phyloP scores from a whole-genome alignment of 2,888 invertebrate species.

The Hirtodrosophila histrioides region DNA sequence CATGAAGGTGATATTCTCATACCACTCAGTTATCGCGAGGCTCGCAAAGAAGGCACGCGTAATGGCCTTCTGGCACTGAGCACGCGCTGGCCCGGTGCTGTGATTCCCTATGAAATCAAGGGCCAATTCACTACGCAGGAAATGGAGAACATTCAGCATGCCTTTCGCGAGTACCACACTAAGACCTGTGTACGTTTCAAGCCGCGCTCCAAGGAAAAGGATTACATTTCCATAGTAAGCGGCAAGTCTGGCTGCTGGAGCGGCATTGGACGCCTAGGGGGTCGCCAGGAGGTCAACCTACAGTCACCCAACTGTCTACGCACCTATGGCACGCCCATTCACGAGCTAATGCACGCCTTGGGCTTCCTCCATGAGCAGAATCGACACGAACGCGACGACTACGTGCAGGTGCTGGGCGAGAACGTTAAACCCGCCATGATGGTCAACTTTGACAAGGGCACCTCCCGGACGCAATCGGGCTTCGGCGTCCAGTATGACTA shows the following conservation, averaged over 20 bases:
- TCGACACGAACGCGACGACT: conserved; percentile 89
- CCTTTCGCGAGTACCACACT: conserved; percentile 90
- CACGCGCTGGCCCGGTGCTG: conserved; percentile 88
- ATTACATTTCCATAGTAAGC: conserved; percentile 89
- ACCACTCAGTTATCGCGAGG: conserved; percentile 80
- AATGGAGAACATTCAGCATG: conserved; percentile 87
- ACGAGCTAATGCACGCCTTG: conserved; percentile 91
- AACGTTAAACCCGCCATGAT: conserved; percentile 88
- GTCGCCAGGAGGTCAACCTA: conserved; percentile 87
- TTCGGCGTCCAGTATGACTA: conserved; percentile 91
- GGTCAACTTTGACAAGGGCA: conserved; percentile 89
- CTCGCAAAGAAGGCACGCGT: conserved; percentile 74
- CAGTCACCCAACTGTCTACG: conserved; percentile 90
- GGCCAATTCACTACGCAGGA: conserved; percentile 87
- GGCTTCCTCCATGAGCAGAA: conserved; percentile 94
- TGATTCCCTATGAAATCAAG: conserved; percentile 89
- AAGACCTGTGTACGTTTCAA: conserved; percentile 90
- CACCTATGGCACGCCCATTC: conserved; percentile 89
- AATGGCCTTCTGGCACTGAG: conserved; percentile 87
- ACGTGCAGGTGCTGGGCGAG: conserved; percentile 87
- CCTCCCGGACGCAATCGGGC: conserved; percentile 85
- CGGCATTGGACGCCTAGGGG: conserved; percentile 89
- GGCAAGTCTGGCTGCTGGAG: conserved; percentile 91
- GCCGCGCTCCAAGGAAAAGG: conserved; percentile 87
- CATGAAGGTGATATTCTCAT: conserved; percentile 91